Percentiles rank a stretch among this genome's conserved stretches.
Evolutionary conservation across 2,888 invertebrate genomes (phyloP).

Genomic region (Eupithecia exiguata): DNA sequence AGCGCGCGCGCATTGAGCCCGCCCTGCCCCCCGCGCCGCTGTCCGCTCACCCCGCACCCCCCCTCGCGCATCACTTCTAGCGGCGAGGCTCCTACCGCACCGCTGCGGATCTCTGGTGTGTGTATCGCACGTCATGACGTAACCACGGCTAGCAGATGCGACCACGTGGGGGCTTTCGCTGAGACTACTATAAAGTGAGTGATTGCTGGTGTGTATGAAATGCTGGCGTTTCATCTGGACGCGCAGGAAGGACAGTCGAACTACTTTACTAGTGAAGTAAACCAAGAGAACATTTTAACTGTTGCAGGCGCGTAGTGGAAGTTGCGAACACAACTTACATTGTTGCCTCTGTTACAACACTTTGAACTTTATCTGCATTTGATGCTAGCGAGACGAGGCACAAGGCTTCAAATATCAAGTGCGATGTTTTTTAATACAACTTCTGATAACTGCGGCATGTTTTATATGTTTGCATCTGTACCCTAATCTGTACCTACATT

Average conservation of each 20-base stretch:
- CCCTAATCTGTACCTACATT: no score
- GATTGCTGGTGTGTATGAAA: not conserved
- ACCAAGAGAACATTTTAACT: not conserved
- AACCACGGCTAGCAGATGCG: not conserved
- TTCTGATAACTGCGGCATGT: not conserved
- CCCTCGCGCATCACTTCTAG: slow-evolving; percentile 53
- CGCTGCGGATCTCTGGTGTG: not conserved
- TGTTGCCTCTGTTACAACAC: not conserved
- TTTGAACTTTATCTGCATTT: slow-evolving; percentile 1
- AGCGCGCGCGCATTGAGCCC: slow-evolving; percentile 71
- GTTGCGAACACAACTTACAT: not conserved
- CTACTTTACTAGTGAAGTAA: not conserved
- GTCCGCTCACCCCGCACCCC: slow-evolving; percentile 40
- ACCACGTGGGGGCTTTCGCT: not conserved
- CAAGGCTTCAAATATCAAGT: not conserved
- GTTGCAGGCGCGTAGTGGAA: not conserved
- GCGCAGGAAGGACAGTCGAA: not conserved
- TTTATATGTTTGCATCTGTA: no score
- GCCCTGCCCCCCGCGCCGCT: slow-evolving; percentile 40
- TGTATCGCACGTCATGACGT: not conserved
- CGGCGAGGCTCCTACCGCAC: not conserved
- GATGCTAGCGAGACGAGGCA: not conserved
- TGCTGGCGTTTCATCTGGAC: not conserved
- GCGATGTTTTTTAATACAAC: not conserved
- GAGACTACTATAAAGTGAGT: not conserved